Percentiles rank a stretch among this genome's conserved stretches.
Evolutionary conservation across 2,113 vertebrate genomes (phyloP).

Genomic region (Triplophysa siluroides): DNA sequence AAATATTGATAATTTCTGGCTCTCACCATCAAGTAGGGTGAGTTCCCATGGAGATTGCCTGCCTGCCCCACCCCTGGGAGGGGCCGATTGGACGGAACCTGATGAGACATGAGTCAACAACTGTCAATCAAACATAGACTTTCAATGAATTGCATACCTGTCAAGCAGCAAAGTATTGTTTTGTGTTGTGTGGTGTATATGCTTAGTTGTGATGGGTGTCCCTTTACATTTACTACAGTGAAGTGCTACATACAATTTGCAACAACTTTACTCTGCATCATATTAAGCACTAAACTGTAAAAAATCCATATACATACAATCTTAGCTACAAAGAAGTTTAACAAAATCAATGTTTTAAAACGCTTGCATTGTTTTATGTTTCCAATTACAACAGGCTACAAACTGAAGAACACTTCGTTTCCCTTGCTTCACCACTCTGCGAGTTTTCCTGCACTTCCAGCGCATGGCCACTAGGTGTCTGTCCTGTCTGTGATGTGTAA

Average conservation of each 20-base stretch:
- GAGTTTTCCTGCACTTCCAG: neutral
- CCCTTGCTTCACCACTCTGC: neutral
- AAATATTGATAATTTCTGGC: slow-evolving; percentile 14
- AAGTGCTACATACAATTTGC: neutral
- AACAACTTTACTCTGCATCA: neutral
- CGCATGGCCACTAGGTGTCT: slow-evolving; percentile 53
- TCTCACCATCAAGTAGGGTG: slow-evolving; percentile 60
- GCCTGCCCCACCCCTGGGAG: slow-evolving; percentile 51
- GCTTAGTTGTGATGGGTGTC: neutral
- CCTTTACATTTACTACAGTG: neutral
- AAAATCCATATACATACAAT: too few species aligned
- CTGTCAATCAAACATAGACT: slow-evolving; percentile 58
- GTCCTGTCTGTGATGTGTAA: slow-evolving; percentile 40
- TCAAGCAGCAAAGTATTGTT: slow-evolving; percentile 24
- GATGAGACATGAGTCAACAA: slow-evolving; percentile 60
- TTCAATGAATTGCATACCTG: slow-evolving; percentile 45
- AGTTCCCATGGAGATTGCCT: slow-evolving; percentile 60
- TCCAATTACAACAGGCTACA: neutral
- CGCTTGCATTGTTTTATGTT: neutral
- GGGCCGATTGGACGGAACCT: slow-evolving; percentile 55
- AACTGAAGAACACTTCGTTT: neutral
- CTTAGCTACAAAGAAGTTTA: neutral
- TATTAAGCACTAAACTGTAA: neutral
- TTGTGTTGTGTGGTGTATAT: neutral
- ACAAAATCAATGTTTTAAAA: neutral